Percentiles rank a stretch among this genome's conserved stretches.
These are phyloP conservation scores for Petrosia ficiformis DNA, from an alignment of 37 sponge, comb jelly and placozoan species.

Conservation along the genomic window DNA sequence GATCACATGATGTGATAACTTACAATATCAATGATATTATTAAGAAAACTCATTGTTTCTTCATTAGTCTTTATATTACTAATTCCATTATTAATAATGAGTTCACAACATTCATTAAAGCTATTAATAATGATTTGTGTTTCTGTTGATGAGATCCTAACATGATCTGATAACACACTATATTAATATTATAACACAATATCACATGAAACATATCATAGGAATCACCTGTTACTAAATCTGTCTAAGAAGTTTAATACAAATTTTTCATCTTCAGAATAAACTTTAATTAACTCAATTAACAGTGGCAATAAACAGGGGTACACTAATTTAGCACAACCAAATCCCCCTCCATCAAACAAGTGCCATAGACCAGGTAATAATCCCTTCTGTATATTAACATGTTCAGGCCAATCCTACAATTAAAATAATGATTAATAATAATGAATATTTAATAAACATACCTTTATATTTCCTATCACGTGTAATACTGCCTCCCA, in stretches of 20 bases:
- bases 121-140: too few species aligned
- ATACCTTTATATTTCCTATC: conserved; percentile 18
- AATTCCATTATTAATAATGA: too few species aligned
- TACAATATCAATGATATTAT: too few species aligned
- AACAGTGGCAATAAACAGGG: conserved; percentile 57
- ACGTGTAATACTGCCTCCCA: conserved; percentile 54
- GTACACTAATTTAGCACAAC: conserved; percentile 41
- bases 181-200: too few species aligned
- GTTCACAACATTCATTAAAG: too few species aligned
- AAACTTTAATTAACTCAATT: conserved; percentile 11
- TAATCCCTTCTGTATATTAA: conserved; percentile 47
- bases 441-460: neutral
- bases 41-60: too few species aligned
- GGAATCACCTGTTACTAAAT: too few species aligned
- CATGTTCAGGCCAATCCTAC: conserved; percentile 49
- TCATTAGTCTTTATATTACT: too few species aligned
- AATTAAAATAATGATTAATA: neutral
- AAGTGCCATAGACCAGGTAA: conserved; percentile 65
- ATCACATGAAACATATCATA: too few species aligned
- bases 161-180: too few species aligned
- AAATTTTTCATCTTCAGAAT: neutral
- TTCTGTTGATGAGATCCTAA: too few species aligned
- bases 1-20: too few species aligned
- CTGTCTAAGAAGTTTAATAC: neutral
- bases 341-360: conserved; percentile 43